These are phyloP conservation scores for Poecile atricapillus DNA, from an alignment of 2,113 vertebrate genomes.

Conservation along the genomic window DNA sequence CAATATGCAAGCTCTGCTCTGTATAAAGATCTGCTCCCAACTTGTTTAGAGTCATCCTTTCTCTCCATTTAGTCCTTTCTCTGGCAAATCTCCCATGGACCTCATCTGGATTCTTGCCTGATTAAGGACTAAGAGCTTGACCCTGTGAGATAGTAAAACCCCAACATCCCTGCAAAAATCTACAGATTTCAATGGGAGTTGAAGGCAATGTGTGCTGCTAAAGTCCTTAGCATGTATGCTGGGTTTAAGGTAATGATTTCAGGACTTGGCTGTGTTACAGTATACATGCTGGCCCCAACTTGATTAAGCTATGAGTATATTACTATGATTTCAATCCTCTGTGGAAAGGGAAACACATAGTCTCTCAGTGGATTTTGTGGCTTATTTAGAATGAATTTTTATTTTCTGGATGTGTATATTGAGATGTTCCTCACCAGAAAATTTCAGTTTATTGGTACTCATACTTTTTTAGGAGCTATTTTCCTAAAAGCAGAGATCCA, in stretches of 20 bases:
- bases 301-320: constrained; percentile 42
- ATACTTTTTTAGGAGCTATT: not conserved
- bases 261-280: constrained; percentile 34
- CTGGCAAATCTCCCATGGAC: constrained; percentile 8
- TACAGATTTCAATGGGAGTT: not conserved
- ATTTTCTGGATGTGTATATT: not conserved
- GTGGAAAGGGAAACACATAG: not conserved
- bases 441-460: not conserved
- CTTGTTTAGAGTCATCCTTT: constrained; percentile 43
- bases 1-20: constrained; percentile 4
- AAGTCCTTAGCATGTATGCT: not conserved
- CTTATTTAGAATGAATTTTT: constrained; percentile 36
- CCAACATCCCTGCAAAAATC: not conserved
- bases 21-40: constrained; percentile 9
- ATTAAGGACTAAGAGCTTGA: constrained; percentile 36
- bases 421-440: not conserved
- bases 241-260: constrained; percentile 40
- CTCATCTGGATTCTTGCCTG: constrained; percentile 41
- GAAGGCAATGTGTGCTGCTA: not conserved
- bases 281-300: constrained; percentile 8
- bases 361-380: constrained; percentile 29
- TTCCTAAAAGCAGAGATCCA: not conserved
- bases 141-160: constrained; percentile 35
- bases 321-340: constrained; percentile 22
- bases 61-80: constrained; percentile 23